Conservation (phyloP, 1,140 invertebrate species). For the Adoxophyes honmai region DNA sequence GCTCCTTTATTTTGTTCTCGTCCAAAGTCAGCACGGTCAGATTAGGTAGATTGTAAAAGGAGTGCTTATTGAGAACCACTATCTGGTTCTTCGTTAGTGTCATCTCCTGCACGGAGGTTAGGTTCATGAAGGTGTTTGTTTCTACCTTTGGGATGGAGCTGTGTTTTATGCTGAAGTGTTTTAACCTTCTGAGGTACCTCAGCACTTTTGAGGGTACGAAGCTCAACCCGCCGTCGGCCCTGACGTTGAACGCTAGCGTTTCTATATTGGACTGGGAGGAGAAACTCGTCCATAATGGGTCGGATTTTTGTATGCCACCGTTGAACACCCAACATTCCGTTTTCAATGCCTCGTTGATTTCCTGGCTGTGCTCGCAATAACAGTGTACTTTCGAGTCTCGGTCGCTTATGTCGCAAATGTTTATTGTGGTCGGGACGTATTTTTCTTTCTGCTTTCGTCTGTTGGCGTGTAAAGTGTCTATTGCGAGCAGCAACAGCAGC, state of each 20-base stretch:
- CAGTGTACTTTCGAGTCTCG: slow-evolving; percentile 72
- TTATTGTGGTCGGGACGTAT: slow-evolving; percentile 43
- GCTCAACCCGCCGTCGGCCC: slow-evolving; percentile 80
- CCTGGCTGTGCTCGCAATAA: slow-evolving; percentile 67
- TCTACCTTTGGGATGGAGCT: slow-evolving; percentile 82
- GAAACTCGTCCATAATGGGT: slow-evolving; percentile 85
- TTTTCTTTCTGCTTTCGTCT: slow-evolving; percentile 65
- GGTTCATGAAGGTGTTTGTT: slow-evolving; percentile 83
- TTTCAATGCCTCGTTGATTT: slow-evolving; percentile 65
- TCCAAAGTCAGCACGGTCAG: slow-evolving; percentile 82
- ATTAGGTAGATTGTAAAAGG: slow-evolving; percentile 83
- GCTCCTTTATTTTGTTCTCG: slow-evolving; percentile 84
- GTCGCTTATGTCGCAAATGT: slow-evolving; percentile 71
- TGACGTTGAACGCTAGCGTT: slow-evolving; percentile 83
- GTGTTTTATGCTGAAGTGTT: slow-evolving; percentile 82
- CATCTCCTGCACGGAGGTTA: slow-evolving; percentile 82
- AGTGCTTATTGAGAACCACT: slow-evolving; percentile 78
- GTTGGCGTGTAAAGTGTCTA: slow-evolving; percentile 65
- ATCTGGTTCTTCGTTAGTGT: slow-evolving; percentile 84
- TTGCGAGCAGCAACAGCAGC: slow-evolving; percentile 66
- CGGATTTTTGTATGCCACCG: slow-evolving; percentile 78
- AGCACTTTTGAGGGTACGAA: slow-evolving; percentile 84
- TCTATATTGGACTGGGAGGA: slow-evolving; percentile 82
- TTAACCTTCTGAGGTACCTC: slow-evolving; percentile 80
- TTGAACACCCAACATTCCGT: slow-evolving; percentile 83